Conservation (phyloP, 1,140 invertebrate genomes). For the Zaprionus capensis region DNA sequence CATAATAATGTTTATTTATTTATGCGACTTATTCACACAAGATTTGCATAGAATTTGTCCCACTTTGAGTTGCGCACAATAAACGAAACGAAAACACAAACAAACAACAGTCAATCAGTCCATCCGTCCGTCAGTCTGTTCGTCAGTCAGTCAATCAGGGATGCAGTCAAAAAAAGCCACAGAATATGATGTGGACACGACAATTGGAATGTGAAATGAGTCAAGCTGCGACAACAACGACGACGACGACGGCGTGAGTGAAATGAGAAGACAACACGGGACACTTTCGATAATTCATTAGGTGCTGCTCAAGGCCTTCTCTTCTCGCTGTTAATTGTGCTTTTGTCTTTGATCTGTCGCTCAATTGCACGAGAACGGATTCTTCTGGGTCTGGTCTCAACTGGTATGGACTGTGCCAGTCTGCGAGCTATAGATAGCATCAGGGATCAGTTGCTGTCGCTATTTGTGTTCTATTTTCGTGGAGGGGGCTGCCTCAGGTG, state of each 20-base stretch:
- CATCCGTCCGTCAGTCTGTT: not conserved
- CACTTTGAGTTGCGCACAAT: constrained; percentile 65
- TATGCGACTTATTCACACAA: constrained; percentile 34
- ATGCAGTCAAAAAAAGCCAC: constrained; percentile 19
- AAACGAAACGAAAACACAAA: constrained; percentile 40
- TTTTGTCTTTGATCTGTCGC: constrained; percentile 2
- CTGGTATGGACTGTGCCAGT: not conserved
- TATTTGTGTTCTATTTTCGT: not conserved
- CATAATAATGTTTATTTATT: constrained; percentile 83
- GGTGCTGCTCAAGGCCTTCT: not conserved
- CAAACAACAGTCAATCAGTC: constrained; percentile 26
- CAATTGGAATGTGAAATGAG: constrained; percentile 70
- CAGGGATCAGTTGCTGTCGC: not conserved
- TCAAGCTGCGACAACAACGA: constrained; percentile 11
- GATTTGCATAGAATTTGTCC: constrained; percentile 78
- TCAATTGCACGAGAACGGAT: not conserved
- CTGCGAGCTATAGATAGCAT: not conserved
- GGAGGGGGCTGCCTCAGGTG: not conserved
- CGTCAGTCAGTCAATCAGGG: constrained; percentile 32
- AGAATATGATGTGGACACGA: constrained; percentile 19
- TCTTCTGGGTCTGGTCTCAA: not conserved
- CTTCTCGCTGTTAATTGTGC: not conserved
- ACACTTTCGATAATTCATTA: constrained; percentile 68
- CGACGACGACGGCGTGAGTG: not conserved
- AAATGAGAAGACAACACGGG: constrained; percentile 27